phyloP scores from a whole-genome alignment of 2,797 vertebrate species.

The Pachyuromys duprasi region DNA sequence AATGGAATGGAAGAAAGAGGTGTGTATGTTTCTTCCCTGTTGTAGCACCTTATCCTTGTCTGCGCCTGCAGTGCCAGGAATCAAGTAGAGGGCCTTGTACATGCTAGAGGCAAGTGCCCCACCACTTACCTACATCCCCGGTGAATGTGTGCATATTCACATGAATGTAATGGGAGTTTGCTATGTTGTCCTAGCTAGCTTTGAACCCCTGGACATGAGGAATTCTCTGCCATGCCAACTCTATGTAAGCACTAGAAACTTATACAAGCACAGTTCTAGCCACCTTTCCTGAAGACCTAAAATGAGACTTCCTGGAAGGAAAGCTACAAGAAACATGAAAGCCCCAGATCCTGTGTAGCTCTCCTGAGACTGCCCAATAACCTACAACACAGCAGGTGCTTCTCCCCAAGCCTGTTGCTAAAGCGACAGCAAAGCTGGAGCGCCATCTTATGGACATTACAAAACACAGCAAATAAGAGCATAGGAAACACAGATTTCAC shows the following conservation, averaged over 20 bases:
- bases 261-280: neutral
- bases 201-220: neutral
- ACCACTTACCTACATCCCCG: neutral
- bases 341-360: neutral
- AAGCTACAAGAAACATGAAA: neutral
- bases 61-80: neutral
- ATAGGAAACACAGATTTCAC: neutral
- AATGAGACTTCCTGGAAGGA: neutral
- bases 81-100: neutral
- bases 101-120: neutral
- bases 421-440: neutral
- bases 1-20: neutral
- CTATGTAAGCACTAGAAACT: accelerated
- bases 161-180: neutral
- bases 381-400: neutral
- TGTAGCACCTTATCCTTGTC: neutral
- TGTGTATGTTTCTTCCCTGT: neutral
- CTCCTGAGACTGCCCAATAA: neutral
- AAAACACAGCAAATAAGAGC: neutral
- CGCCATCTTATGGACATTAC: conserved; percentile 59
- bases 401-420: neutral
- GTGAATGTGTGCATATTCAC: neutral
- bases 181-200: neutral
- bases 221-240: neutral
- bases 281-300: neutral